These are phyloP conservation scores for Brenthis hecate DNA, from an alignment of 2,888 invertebrate genomes.

Conservation along the genomic window DNA sequence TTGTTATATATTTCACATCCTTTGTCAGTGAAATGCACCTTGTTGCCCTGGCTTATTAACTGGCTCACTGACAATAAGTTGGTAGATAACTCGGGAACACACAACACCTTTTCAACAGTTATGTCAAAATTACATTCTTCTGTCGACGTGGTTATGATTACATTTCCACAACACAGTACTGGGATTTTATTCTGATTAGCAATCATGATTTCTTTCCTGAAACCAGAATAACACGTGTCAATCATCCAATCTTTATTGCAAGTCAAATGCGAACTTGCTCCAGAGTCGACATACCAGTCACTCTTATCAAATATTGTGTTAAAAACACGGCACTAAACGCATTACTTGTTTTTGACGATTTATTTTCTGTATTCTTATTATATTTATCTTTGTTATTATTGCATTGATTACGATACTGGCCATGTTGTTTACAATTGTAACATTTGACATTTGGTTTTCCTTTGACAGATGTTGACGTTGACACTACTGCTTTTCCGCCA, in stretches of 20 bases:
- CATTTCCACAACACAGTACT: constrained; percentile 36
- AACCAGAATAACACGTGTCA: constrained; percentile 1
- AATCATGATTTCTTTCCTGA: constrained; percentile 6
- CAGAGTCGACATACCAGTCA: neutral
- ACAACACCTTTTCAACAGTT: too few relatives aligned
- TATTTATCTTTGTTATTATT: too few relatives aligned
- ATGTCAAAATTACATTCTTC: constrained; percentile 9
- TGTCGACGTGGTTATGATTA: constrained; percentile 12
- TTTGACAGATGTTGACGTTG: neutral
- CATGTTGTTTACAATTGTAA: constrained; percentile 10
- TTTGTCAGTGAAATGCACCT: constrained; percentile 22
- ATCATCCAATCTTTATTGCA: too few relatives aligned
- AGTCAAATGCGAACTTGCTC: too few relatives aligned
- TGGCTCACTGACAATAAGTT: too few relatives aligned
- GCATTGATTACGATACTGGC: neutral
- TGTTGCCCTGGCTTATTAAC: too few relatives aligned
- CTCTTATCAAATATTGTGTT: neutral
- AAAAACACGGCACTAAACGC: neutral
- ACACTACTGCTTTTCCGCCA: too few relatives aligned
- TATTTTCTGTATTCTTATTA: too few relatives aligned
- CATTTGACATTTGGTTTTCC: constrained; percentile 2
- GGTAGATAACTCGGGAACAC: too few relatives aligned
- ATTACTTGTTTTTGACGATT: neutral
- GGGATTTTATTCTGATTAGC: constrained; percentile 15
- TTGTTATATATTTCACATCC: constrained; percentile 29